These are phyloP conservation scores for Pheosia tremula DNA, from an alignment of 2,888 invertebrate genomes.

Conservation along the genomic window DNA sequence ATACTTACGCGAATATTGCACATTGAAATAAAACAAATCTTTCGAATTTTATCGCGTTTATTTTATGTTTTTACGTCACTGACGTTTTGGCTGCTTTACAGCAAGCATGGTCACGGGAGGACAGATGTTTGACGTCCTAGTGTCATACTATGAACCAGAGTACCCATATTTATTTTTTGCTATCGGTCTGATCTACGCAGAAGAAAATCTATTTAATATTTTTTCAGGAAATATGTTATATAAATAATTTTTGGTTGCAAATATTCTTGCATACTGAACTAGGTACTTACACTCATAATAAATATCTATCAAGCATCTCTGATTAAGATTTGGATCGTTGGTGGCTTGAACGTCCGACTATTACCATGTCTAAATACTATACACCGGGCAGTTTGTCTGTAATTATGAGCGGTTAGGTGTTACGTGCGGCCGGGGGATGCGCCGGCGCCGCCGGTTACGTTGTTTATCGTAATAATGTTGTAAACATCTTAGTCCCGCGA, in stretches of 20 bases:
- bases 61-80: too few relatives aligned
- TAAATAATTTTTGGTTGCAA: too few relatives aligned
- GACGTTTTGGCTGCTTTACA: too few relatives aligned
- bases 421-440: constrained; percentile 15
- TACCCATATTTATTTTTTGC: too few relatives aligned
- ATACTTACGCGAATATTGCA: too few relatives aligned
- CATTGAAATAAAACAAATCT: too few relatives aligned
- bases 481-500: constrained; percentile 42
- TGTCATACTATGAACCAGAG: background rate
- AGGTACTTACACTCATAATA: background rate
- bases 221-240: too few relatives aligned
- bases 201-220: too few relatives aligned
- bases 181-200: too few relatives aligned
- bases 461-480: constrained; percentile 38
- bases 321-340: background rate
- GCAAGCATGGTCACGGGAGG: too few relatives aligned
- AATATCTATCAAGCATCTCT: background rate
- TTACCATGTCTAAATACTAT: constrained; percentile 37
- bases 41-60: too few relatives aligned
- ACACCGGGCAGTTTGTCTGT: constrained; percentile 16
- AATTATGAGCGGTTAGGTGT: constrained; percentile 42
- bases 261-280: too few relatives aligned
- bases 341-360: constrained; percentile 12
- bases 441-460: constrained; percentile 15
- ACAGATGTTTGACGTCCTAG: background rate